Evolutionary conservation across 2,888 invertebrate species (phyloP).

Genomic region (Calameuta filiformis): DNA sequence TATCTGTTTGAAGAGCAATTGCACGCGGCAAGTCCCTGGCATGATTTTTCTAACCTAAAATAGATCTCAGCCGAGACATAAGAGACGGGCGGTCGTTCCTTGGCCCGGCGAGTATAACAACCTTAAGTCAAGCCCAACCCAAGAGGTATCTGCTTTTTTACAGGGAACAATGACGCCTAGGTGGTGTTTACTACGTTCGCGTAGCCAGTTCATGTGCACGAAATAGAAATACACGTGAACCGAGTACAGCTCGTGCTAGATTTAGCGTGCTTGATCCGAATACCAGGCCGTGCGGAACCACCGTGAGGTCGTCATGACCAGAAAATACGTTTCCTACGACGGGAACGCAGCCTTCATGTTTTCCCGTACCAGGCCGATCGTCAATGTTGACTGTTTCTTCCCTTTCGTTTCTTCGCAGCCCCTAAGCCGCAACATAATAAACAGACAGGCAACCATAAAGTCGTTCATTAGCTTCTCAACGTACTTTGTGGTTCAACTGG

Average conservation of each 20-base stretch:
- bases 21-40: background rate
- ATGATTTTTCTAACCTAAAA: background rate
- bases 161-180: background rate
- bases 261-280: conserved; percentile 2
- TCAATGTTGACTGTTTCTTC: background rate
- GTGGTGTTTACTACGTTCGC: background rate
- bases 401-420: background rate
- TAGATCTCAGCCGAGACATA: background rate
- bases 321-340: background rate
- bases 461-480: too few species aligned
- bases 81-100: background rate
- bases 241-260: background rate
- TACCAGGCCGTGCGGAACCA: background rate
- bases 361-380: background rate
- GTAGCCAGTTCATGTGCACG: background rate
- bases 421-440: background rate
- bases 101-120: background rate
- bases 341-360: background rate
- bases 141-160: background rate
- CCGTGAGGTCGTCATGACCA: background rate
- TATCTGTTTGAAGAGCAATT: background rate
- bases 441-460: too few species aligned
- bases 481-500: too few species aligned
- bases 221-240: background rate
- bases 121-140: background rate